A percentile compares a stretch with the other conserved stretches of the same genome.
phyloP scores from a whole-genome alignment of 2,888 invertebrate genomes.

The Ptilodon capucinus region DNA sequence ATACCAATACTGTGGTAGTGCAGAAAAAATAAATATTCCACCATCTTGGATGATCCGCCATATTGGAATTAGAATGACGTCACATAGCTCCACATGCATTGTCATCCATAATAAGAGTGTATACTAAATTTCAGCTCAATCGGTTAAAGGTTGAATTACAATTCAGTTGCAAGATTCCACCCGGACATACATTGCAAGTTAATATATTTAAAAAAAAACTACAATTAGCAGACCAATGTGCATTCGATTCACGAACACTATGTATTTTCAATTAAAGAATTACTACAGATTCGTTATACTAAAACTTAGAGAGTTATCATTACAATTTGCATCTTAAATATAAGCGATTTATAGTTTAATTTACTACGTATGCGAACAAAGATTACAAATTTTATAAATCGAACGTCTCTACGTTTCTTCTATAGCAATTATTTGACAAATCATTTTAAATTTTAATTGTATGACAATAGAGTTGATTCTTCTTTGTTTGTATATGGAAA shows the following conservation, averaged over 20 bases:
- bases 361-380: background rate
- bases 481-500: conserved; percentile 16
- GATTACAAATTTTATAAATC: conserved; percentile 46
- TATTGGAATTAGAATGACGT: too few relatives aligned
- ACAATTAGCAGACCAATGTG: conserved; percentile 71
- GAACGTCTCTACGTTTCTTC: conserved; percentile 53
- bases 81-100: too few relatives aligned
- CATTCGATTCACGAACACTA: conserved; percentile 72
- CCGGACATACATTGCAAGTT: too few relatives aligned
- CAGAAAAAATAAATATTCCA: too few relatives aligned
- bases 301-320: conserved; percentile 40
- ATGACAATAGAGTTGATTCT: conserved; percentile 34
- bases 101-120: too few relatives aligned
- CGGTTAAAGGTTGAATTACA: too few relatives aligned
- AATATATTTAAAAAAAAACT: conserved; percentile 69
- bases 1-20: too few relatives aligned
- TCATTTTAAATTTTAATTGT: conserved; percentile 24
- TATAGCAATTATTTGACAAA: conserved; percentile 24
- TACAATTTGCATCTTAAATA: conserved; percentile 1
- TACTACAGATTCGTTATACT: conserved; percentile 53
- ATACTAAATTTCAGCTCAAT: too few relatives aligned
- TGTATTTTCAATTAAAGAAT: conserved; percentile 66
- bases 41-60: too few relatives aligned
- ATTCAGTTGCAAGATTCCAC: too few relatives aligned
- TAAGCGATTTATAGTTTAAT: rapidly evolving